Percentiles rank a stretch among this genome's conserved stretches.
phyloP scores from a whole-genome alignment of 2,113 vertebrate species.

The Catharus fuscescens region DNA sequence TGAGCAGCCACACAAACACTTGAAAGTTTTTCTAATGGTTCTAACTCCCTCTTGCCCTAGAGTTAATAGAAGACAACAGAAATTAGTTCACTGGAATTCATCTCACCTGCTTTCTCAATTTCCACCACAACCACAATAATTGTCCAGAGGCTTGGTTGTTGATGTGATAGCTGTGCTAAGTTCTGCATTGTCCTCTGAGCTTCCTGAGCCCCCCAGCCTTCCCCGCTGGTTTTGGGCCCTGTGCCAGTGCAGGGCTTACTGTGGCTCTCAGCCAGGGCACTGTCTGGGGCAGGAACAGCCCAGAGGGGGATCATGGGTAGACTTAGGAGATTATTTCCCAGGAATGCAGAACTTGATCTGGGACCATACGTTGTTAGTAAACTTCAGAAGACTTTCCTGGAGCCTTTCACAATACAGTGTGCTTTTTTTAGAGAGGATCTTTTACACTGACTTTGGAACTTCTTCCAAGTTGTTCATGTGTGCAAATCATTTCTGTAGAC shows the following conservation, averaged over 20 bases:
- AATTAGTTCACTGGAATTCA: neutral
- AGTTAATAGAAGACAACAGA: neutral
- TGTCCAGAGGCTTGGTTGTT: neutral
- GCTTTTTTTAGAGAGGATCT: neutral
- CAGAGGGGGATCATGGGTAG: fast-evolving
- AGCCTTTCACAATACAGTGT: neutral
- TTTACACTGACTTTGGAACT: neutral
- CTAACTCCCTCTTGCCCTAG: neutral
- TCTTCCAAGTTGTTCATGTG: neutral
- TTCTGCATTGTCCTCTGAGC: neutral
- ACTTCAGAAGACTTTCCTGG: neutral
- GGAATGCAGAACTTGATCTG: neutral
- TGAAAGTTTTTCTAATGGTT: neutral
- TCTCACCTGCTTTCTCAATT: neutral
- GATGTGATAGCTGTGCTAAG: neutral
- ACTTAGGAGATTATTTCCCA: neutral
- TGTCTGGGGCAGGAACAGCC: neutral
- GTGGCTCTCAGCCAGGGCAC: neutral
- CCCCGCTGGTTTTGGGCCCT: neutral
- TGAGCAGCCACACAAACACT: neutral
- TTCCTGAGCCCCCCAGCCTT: fast-evolving
- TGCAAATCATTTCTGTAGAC: neutral
- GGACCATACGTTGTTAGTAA: neutral
- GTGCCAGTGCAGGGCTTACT: neutral
- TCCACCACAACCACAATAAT: neutral